These are phyloP conservation scores for Ips nitidus DNA, from an alignment of 1,140 invertebrate genomes.

Conservation along the genomic window DNA sequence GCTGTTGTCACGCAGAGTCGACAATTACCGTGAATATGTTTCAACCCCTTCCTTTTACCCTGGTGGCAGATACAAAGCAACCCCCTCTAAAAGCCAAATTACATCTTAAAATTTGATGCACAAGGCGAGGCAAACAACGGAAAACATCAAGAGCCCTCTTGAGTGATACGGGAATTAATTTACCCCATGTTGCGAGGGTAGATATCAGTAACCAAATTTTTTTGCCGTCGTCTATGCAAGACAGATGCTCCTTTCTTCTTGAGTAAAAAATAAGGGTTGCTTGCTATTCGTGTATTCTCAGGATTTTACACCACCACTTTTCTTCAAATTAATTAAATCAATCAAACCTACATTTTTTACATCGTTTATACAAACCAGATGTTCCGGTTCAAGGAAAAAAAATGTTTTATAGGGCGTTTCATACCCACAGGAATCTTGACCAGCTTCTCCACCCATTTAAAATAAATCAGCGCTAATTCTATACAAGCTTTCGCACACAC, in stretches of 20 bases:
- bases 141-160: conserved; percentile 10
- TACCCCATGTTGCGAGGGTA: conserved; percentile 14
- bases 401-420: background rate
- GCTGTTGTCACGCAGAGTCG: no score
- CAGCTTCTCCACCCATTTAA: conserved; percentile 34
- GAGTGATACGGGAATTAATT: conserved; percentile 6
- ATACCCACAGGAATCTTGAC: conserved; percentile 1
- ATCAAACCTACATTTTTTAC: background rate
- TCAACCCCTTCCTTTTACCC: no score
- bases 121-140: background rate
- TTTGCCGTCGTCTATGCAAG: background rate
- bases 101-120: background rate
- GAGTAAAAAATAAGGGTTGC: background rate
- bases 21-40: no score
- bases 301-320: background rate
- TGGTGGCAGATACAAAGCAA: background rate
- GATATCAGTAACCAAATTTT: no score
- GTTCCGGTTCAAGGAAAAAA: background rate
- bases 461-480: conserved; percentile 39
- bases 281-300: conserved; percentile 1
- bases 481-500: conserved; percentile 20
- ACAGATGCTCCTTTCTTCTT: background rate
- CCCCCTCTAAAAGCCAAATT: conserved; percentile 1
- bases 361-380: background rate
- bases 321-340: background rate